Evolutionary conservation across 2,797 vertebrate genomes (phyloP), one percentile per base, ranked within the genome.

Genomic region (Sebastes wilsoni): DNA sequence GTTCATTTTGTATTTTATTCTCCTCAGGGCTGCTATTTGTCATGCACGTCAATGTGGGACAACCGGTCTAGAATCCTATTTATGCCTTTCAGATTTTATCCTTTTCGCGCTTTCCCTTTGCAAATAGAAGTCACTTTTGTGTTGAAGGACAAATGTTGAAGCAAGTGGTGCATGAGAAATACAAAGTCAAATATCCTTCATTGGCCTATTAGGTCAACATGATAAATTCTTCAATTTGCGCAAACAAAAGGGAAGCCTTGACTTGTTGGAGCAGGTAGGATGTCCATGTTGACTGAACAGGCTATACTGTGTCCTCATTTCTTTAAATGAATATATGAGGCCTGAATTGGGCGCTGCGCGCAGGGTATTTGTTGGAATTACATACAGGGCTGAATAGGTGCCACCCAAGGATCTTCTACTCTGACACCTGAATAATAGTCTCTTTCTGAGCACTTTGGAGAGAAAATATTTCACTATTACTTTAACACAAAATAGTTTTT

Each of bases 191-290:
- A 67, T 60, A 72, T 79, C 52, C 42, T 75, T 74, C 64, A 12
- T 16, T 56, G 78, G 62, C 23, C 78, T 23, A 34, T 86, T 67
- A 66, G 71, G 79, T 85, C 83, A 89, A 7, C 55, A 9, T 74
- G 82, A 85, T 81, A 76, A 85, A 88, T 90, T 90, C 75, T 87
- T 87, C 49, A 83, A 87, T 90, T 89, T 88, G 58, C 38, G 38
- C 79, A 82, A 83, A 90, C 85, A 89, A 91, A 90, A 77, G 72
- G 20, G 55, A 79, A 84, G 84, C 94, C 92, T 95, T 93, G 93
- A 90, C 91, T 88, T 42, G 32, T 58, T 4, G 25, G 61, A 85
- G 82, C 81, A 61, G 85, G 81, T 89, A 46, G 74, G 65, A 75
- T 32, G 5, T 74, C 61, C 55, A 32, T 20, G 81, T 71, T 46